Evolutionary conservation across 2,797 vertebrate genomes (phyloP), one percentile per base, ranked within the genome.

Genomic region (Buceros bicornis): DNA sequence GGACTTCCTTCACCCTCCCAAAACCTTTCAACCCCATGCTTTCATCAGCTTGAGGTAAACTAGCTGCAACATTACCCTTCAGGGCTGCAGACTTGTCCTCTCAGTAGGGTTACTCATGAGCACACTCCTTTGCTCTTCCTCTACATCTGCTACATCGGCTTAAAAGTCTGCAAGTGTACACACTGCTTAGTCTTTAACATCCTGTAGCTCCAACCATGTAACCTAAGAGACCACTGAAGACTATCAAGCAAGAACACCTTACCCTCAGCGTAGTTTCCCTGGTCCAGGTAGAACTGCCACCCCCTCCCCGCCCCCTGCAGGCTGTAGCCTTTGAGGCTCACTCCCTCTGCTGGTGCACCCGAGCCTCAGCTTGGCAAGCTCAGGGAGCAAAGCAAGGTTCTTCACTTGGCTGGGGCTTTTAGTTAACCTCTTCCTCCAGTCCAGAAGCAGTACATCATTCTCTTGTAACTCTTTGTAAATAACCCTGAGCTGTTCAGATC

Each of bases 331-430:
- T 74, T 62, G 95, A 95, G 77, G 79, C 93, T 97, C 95, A 91
- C 96, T 96, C 96, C 95, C 94, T 93, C 95, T 97, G 91, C 91
- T 94, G 94, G 95, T 64, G 78, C 81, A 80, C 80, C 73, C 1
- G 21, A 80, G 86, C 60, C 1, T 78, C 80, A 53, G 78, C 40
- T 37, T 66, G 78, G n/a, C 42, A 67, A 37, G 17, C 67, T 48
- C 74, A 4, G 45, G 72, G 43, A 92, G 51, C 61, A 81, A 67
- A 87, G 45, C 12, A 54, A 69, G 37, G 5, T 18, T 16, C n/a
- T 8, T 79, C 6, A 31, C 50, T 57, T 29, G 9, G 11, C 4
- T 65, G 17, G 45, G 31, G 43, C 35, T 96, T 90, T 35, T 50
- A n/a, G 40, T 84, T 80, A 87, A 82, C 53, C 31, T 42, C 71